These are phyloP conservation scores for Trichogramma pretiosum DNA, from an alignment of 1,140 invertebrate species.

Conservation along the genomic window DNA sequence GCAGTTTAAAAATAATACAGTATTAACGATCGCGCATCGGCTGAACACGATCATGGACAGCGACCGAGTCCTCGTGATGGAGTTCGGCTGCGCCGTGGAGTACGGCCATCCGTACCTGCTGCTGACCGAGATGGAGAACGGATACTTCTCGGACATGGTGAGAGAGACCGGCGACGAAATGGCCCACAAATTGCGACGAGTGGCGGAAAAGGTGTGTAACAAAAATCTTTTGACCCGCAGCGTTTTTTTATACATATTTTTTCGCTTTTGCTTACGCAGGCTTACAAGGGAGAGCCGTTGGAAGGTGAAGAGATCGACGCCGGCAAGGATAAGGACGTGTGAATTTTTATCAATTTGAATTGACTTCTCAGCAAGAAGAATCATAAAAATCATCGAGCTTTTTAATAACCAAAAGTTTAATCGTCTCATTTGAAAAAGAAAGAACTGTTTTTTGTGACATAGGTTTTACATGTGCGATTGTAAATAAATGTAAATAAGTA, in stretches of 20 bases:
- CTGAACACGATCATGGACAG: conserved; percentile 25
- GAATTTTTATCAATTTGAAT: too few species aligned
- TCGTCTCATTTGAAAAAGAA: too few species aligned
- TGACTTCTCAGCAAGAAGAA: too few species aligned
- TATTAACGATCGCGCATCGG: conserved; percentile 16
- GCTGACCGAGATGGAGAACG: conserved; percentile 38
- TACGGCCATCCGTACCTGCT: conserved; percentile 57
- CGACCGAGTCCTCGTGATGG: conserved; percentile 58
- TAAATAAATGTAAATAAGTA: too few species aligned
- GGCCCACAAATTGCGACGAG: conserved; percentile 36
- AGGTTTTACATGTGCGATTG: too few species aligned
- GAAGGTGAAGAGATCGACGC: too few species aligned
- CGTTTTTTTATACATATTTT: neutral
- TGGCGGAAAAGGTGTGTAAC: conserved; percentile 38
- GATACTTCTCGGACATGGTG: conserved; percentile 41
- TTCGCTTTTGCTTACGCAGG: conserved; percentile 9
- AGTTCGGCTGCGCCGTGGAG: conserved; percentile 49
- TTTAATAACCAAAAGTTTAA: too few species aligned
- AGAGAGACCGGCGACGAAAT: conserved; percentile 43
- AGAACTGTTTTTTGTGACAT: too few species aligned
- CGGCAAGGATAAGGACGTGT: too few species aligned
- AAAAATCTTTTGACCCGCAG: neutral
- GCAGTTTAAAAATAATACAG: conserved; percentile 16
- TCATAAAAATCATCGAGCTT: too few species aligned
- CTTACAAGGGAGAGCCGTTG: neutral